Base-by-base conservation (phyloP, 1,140 invertebrate genomes). In the Trypoxylus dichotomus region DNA sequence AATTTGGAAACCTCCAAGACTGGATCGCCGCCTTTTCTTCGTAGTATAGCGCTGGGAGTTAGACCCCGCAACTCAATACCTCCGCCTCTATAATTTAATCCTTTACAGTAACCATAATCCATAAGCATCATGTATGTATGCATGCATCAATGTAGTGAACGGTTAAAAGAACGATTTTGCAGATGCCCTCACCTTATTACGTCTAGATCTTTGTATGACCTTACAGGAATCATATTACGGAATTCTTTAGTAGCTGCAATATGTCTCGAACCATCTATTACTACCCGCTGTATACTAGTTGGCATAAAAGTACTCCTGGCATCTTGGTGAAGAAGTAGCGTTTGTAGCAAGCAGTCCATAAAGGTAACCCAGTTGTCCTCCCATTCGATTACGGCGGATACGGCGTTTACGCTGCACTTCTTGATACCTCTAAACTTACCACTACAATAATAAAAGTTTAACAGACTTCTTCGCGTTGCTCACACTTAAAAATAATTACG, bases 331-430 rank as follows among this genome's bases (percentile, higher is more conserved):
- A 98, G 82, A 71, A 98, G 92, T 77, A 93, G 91, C 79, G 97
- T 91, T 84, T 98, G 97, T 13, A 98, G 86, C 91, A 98, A 94
- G 21, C 93, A 96, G 85, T 98, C 97, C 89, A 98, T 91, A 85
- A 97, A 98, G 0, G 95, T 91, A 0, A 96, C 91, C 95, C 95
- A 98, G 85, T 97, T 96, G 81, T 93, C 84, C 7, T 87, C 86
- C 95, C 95, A 96, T 60, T 82, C 79, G 1, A 92, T 86, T 13
- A 84, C 83, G 15, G 90, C 92, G 13, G 82, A 83, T 0, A 68
- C 77, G 47, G 87, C 89, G 79, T 87, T 87, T 1, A 86, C 86
- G 84, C 90, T 84, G 81, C 85, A 82, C 15, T 88, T 87, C 11
- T 88, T 84, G 2, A 94, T 85, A 13, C 90, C 91, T 79, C 91